These are phyloP conservation scores for Taurulus bubalis DNA, from an alignment of 2,113 vertebrate species.

Conservation along the genomic window DNA sequence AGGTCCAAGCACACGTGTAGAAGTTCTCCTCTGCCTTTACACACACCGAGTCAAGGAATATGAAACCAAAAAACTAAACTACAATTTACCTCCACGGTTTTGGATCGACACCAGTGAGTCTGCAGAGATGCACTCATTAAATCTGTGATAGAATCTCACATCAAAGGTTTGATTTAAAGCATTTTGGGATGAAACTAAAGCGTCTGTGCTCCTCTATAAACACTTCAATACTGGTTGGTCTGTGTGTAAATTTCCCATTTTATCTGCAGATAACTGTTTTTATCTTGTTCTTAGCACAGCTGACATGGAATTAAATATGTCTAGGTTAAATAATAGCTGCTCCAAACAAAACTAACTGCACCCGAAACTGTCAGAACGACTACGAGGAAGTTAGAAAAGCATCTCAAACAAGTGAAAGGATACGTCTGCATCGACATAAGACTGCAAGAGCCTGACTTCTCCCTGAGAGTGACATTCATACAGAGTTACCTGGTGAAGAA, in stretches of 20 bases:
- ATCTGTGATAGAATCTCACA: background rate
- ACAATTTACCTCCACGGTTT: background rate
- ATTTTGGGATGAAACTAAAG: background rate
- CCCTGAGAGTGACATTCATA: slow-evolving; percentile 99
- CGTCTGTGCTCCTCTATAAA: background rate
- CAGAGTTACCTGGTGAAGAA: slow-evolving; percentile 89
- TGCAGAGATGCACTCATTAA: background rate
- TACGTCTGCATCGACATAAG: slow-evolving; percentile 98
- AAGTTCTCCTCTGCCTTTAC: slow-evolving; percentile 97
- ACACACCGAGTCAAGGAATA: slow-evolving; percentile 78
- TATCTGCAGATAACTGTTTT: too few relatives aligned
- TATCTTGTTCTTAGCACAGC: background rate
- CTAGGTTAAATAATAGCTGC: background rate
- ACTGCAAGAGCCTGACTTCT: slow-evolving; percentile 94
- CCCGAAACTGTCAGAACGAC: background rate
- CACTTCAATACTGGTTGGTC: background rate
- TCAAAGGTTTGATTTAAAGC: background rate
- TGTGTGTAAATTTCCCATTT: background rate
- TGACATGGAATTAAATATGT: background rate
- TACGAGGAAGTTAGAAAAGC: background rate
- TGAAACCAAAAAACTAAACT: background rate
- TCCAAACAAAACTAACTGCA: background rate
- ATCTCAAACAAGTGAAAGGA: slow-evolving; percentile 83
- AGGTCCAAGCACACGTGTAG: slow-evolving; percentile 99
- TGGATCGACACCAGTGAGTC: background rate